Evolutionary conservation across 2,113 vertebrate species (phyloP).

Genomic region (Platichthys flesus): DNA sequence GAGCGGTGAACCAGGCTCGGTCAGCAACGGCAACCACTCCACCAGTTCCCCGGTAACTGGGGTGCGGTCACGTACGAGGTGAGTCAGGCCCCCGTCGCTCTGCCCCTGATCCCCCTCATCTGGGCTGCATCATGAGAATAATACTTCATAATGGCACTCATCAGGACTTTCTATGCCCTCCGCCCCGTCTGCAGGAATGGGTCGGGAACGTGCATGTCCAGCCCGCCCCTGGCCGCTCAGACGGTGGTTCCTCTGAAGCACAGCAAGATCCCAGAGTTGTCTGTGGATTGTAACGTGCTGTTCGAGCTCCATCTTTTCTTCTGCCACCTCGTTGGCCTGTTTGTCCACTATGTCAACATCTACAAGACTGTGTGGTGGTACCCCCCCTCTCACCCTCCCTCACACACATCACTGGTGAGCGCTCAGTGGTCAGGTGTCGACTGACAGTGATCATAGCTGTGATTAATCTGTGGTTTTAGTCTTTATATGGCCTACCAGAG

Average conservation of each 20-base stretch:
- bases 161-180: not conserved
- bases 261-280: slow-evolving; percentile 96
- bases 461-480: too few species aligned
- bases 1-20: slow-evolving; percentile 88
- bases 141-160: not conserved
- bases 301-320: slow-evolving; percentile 98
- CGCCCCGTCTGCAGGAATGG: slow-evolving; percentile 84
- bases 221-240: slow-evolving; percentile 93
- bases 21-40: slow-evolving; percentile 87
- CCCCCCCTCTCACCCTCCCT: slow-evolving; percentile 93
- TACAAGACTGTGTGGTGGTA: slow-evolving; percentile 99
- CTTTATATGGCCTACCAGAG: not conserved
- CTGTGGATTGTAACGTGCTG: slow-evolving; percentile 90
- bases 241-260: slow-evolving; percentile 94
- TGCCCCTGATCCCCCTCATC: not conserved
- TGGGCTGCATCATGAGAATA: not conserved
- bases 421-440: not conserved
- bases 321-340: slow-evolving; percentile 95
- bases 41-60: slow-evolving; percentile 90
- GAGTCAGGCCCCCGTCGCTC: not conserved
- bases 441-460: not conserved
- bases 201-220: slow-evolving; percentile 92
- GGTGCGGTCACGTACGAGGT: slow-evolving; percentile 93
- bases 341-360: slow-evolving; percentile 99
- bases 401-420: slow-evolving; percentile 95